phyloP scores from a whole-genome alignment of 2,888 invertebrate species.

The Drosophila phalerata region DNA sequence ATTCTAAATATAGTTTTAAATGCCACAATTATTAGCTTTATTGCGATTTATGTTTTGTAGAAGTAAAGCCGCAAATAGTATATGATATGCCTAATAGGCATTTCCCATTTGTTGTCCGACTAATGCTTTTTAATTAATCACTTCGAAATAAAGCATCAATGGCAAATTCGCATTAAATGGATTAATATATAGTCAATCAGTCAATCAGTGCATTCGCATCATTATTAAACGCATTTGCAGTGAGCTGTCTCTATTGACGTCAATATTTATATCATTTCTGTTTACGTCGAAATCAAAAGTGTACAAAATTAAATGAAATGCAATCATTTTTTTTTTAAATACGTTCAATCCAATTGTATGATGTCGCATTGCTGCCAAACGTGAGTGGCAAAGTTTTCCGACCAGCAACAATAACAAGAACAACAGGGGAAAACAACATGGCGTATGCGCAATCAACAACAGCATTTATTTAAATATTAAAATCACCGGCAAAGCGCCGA shows the following conservation, averaged over 20 bases:
- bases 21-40: background rate
- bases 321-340: constrained; percentile 25
- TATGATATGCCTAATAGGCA: background rate
- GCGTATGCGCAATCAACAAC: constrained; percentile 75
- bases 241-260: constrained; percentile 15
- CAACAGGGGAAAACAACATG: constrained; percentile 33
- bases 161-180: constrained; percentile 15
- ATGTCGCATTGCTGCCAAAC: constrained; percentile 7
- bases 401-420: background rate
- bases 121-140: constrained; percentile 67
- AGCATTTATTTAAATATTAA: constrained; percentile 78
- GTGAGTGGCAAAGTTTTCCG: constrained; percentile 35
- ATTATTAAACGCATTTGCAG: constrained; percentile 12
- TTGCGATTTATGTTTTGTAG: background rate
- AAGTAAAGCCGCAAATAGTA: background rate
- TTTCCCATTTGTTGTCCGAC: constrained; percentile 15
- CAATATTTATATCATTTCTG: constrained; percentile 55
- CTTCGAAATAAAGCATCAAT: constrained; percentile 37
- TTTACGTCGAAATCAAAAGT: constrained; percentile 33
- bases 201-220: constrained; percentile 9
- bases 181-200: constrained; percentile 40
- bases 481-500: constrained; percentile 61
- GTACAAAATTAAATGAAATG: constrained; percentile 36
- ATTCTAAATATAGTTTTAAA: background rate
- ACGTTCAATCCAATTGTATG: constrained; percentile 10